A percentile compares a stretch with the other conserved stretches of the same genome.
phyloP scores from a whole-genome alignment of 2,113 vertebrate species.

The Pedetes capensis region DNA sequence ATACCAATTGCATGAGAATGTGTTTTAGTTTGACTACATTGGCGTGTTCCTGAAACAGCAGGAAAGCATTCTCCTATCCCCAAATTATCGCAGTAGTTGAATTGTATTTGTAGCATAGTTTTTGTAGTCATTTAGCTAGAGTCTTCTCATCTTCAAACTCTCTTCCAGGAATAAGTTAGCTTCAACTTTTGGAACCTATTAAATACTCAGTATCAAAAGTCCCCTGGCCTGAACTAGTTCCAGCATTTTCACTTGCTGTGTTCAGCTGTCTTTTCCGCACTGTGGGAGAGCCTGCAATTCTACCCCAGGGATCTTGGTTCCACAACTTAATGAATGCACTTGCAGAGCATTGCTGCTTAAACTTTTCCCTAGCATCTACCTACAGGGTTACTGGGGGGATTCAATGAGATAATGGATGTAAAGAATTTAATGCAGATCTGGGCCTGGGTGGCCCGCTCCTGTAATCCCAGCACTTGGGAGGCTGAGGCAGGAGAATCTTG shows the following conservation, averaged over 20 bases:
- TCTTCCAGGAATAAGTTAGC: not conserved
- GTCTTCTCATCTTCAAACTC: not conserved
- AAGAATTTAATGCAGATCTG: too few species aligned
- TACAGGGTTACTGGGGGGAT: not conserved
- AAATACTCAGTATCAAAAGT: not conserved
- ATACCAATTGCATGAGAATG: not conserved
- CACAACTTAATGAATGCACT: not conserved
- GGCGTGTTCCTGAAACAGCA: not conserved
- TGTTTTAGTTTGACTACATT: not conserved
- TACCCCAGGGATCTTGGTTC: not conserved
- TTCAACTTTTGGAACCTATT: not conserved
- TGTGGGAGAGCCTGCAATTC: too few species aligned
- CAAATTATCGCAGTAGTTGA: not conserved
- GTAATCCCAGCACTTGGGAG: too few species aligned
- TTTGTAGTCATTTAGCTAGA: not conserved
- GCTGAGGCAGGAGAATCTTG: too few species aligned
- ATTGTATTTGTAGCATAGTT: not conserved
- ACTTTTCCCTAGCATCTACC: not conserved
- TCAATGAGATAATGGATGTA: not conserved
- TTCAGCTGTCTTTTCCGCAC: not conserved
- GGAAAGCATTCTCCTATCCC: not conserved
- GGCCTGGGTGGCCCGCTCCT: too few species aligned
- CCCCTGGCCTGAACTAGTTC: not conserved
- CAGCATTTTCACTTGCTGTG: not conserved
- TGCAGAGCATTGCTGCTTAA: not conserved